A percentile compares a stretch with the other conserved stretches of the same genome.
Conservation (phyloP, 1,140 invertebrate genomes). For the Thereuonema tuberculata region DNA sequence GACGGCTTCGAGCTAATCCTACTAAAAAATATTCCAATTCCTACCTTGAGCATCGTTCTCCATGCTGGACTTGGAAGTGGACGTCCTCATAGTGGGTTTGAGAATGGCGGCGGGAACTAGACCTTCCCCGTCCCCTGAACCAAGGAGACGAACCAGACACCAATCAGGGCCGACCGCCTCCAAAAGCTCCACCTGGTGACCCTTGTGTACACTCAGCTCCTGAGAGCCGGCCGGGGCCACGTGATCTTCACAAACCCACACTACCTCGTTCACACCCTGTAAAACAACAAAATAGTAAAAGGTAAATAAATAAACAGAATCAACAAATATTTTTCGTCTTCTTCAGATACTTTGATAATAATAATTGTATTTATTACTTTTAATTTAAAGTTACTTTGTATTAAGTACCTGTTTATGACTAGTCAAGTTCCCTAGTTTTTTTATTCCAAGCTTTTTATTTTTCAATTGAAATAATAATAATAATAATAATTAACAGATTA, state of each 20-base stretch:
- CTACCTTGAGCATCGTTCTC: slow-evolving; percentile 25
- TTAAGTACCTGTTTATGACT: too few relatives aligned
- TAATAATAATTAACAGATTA: too few relatives aligned
- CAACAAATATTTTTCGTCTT: background rate
- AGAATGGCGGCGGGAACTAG: background rate
- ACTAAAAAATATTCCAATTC: too few relatives aligned
- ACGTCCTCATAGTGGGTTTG: slow-evolving; percentile 20
- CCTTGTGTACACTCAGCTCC: slow-evolving; percentile 63
- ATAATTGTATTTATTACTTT: too few relatives aligned
- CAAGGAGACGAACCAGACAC: slow-evolving; percentile 38
- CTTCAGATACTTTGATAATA: too few relatives aligned
- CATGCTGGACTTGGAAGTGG: slow-evolving; percentile 25
- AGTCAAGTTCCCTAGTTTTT: too few relatives aligned
- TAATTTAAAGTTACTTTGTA: too few relatives aligned
- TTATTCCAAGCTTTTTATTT: too few relatives aligned
- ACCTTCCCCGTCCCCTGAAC: slow-evolving; percentile 31
- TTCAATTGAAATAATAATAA: too few relatives aligned
- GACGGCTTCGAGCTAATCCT: too few relatives aligned
- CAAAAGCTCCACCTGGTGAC: slow-evolving; percentile 82
- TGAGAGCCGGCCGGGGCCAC: slow-evolving; percentile 48
- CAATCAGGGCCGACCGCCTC: slow-evolving; percentile 42
- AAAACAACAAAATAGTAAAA: background rate
- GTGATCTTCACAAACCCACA: slow-evolving; percentile 72
- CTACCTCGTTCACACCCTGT: slow-evolving; percentile 53
- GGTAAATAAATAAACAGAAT: background rate